Evolutionary conservation across 2,888 invertebrate genomes (phyloP), one percentile per base, ranked within the genome.

Genomic region (Ectobius pallidus): DNA sequence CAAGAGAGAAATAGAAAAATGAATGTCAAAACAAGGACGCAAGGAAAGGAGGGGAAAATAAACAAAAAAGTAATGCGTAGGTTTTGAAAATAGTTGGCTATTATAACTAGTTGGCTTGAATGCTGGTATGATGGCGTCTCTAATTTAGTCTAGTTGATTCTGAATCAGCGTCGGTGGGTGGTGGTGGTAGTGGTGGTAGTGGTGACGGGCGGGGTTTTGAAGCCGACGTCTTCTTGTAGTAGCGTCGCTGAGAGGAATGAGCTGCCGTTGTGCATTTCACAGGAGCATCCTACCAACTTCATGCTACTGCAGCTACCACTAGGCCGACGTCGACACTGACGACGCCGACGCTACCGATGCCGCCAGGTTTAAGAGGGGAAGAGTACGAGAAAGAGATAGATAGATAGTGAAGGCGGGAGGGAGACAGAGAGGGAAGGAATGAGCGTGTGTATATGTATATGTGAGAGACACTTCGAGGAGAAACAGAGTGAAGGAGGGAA

Each of bases 231-330:
- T n/a, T n/a, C n/a, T n/a, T n/a, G n/a, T n/a, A n/a, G n/a, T n/a
- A n/a, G 72, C 73, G 76, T 75, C 74, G 77, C 80, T 82, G 81
- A 18, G 52, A 52, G 52, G 22, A 22, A 25, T 22, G 20, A 20
- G 9, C 58, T 25, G 30, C 58, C 27, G n/a, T 58, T 46, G 46
- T 58, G 30, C 30, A 30, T 55, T 55, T 46, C 27, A 65, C 65
- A 65, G 69, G 16, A 49, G 69, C 52, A 27, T 27, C 27, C 46
- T 22, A 20, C 22, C 67, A 46, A 27, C 46, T 25, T 42, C 11
- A 49, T 55, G 39, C 69, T 22, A 30, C 49, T n/a, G n/a, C n/a
- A 18, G 11, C 32, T 18, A 34, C 63, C 22, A 22, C 42, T 25
- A 20, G 49, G 52, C 20, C 44, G 65, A n/a, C 68, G 52, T 22